phyloP scores from a whole-genome alignment of 53 echinoderm and acorn worm species.

The Paelopatides confundens region DNA sequence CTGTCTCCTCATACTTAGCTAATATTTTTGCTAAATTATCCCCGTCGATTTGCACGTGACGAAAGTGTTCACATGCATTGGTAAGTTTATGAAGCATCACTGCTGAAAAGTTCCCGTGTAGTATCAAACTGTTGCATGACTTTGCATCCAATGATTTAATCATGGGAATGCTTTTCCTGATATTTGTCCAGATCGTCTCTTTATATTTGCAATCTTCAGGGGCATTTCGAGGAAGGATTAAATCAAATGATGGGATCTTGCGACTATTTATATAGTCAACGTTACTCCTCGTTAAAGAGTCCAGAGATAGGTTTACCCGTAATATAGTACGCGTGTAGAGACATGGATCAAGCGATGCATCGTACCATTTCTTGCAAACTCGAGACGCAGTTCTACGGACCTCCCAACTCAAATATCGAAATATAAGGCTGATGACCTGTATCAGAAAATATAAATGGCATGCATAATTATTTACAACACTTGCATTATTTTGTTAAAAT shows the following conservation, averaged over 20 bases:
- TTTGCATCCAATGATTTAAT: not conserved
- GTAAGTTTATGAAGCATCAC: not conserved
- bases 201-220: not conserved
- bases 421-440: not conserved
- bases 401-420: not conserved
- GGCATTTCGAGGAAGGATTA: not conserved
- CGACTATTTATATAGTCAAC: not conserved
- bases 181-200: not conserved
- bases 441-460: not conserved
- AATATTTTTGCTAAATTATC: not conserved
- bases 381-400: not conserved
- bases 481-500: no score
- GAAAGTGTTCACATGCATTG: not conserved
- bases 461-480: no score
- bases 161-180: not conserved
- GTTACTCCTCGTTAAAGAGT: not conserved
- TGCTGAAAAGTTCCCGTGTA: not conserved
- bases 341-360: not conserved
- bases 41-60: not conserved
- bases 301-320: not conserved
- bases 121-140: not conserved
- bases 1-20: not conserved
- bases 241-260: not conserved
- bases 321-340: not conserved
- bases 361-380: slow-evolving; percentile 5